phyloP scores from a whole-genome alignment of 2,113 vertebrate species.

The Melospiza melodia region DNA sequence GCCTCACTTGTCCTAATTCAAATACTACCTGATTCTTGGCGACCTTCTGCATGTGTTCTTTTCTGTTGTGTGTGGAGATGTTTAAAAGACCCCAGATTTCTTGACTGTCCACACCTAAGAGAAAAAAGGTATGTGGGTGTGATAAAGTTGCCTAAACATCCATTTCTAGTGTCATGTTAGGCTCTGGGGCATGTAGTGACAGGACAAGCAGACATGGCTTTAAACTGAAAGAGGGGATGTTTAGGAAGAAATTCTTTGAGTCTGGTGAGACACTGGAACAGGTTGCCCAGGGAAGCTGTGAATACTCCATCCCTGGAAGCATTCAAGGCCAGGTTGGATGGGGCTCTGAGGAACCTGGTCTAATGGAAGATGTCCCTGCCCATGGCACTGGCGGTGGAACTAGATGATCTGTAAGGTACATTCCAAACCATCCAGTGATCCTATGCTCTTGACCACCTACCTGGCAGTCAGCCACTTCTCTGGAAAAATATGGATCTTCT shows the following conservation, averaged over 20 bases:
- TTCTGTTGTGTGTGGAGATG: not conserved
- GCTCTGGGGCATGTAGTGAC: not conserved
- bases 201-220: not conserved
- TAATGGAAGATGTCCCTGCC: not conserved
- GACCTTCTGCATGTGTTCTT: not conserved
- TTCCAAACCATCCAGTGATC: not conserved
- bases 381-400: accelerated
- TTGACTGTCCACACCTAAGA: not conserved
- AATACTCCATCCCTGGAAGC: not conserved
- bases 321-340: not conserved
- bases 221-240: not conserved
- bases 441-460: not conserved
- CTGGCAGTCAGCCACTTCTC: not conserved
- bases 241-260: not conserved
- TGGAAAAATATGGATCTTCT: not conserved
- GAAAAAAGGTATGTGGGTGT: accelerated
- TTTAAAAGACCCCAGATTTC: not conserved
- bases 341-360: not conserved
- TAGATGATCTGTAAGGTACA: not conserved
- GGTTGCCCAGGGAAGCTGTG: not conserved
- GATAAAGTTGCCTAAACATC: not conserved
- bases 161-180: accelerated
- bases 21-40: not conserved
- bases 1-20: not conserved
- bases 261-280: not conserved